These are phyloP conservation scores for Agrotis puta DNA, from an alignment of 2,888 invertebrate species.

Conservation along the genomic window DNA sequence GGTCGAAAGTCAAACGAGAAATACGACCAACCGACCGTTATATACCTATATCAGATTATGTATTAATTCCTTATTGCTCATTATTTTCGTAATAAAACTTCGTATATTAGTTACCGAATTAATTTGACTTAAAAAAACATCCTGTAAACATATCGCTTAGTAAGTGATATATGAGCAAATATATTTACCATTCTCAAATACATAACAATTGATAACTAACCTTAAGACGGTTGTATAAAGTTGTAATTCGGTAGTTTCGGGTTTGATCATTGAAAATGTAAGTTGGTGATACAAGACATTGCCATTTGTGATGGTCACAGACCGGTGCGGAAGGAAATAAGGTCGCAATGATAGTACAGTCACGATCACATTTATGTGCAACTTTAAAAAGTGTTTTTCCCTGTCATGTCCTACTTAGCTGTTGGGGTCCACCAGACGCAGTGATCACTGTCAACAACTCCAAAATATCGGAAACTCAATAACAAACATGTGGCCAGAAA, in stretches of 20 bases:
- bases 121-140: slow-evolving; percentile 60
- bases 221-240: not conserved
- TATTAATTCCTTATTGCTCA: slow-evolving; percentile 52
- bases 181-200: slow-evolving; percentile 1
- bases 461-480: too few species aligned
- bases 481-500: too few species aligned
- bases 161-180: slow-evolving; percentile 54
- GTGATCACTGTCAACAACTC: too few species aligned
- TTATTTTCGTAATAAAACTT: slow-evolving; percentile 56
- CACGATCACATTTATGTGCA: not conserved
- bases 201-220: not conserved
- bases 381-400: not conserved
- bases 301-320: slow-evolving; percentile 64
- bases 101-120: slow-evolving; percentile 44
- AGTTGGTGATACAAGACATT: slow-evolving; percentile 44
- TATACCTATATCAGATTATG: not conserved
- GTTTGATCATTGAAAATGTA: slow-evolving; percentile 16
- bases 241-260: not conserved
- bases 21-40: slow-evolving; percentile 6
- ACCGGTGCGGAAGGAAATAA: slow-evolving; percentile 68
- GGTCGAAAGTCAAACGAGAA: slow-evolving; percentile 20
- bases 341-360: slow-evolving; percentile 49
- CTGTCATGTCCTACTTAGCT: too few species aligned
- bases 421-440: too few species aligned
- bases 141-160: slow-evolving; percentile 53